A percentile compares a stretch with the other conserved stretches of the same genome.
Conservation (phyloP, 2,888 invertebrate species). For the Synergus umbraculus region DNA sequence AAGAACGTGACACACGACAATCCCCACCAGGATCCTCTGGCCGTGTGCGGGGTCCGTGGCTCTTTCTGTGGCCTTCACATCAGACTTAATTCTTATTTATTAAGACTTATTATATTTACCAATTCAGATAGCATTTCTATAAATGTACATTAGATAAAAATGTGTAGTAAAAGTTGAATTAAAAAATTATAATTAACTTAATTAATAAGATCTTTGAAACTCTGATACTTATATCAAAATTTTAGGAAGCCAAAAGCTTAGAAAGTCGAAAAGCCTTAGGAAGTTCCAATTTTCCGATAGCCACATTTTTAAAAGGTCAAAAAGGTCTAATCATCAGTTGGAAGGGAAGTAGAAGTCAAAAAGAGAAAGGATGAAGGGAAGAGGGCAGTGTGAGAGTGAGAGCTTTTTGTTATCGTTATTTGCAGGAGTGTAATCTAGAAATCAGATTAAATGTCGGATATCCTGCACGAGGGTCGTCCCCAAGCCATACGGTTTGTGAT, state of each 20-base stretch:
- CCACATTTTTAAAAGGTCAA: too few relatives aligned
- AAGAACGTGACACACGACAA: constrained; percentile 64
- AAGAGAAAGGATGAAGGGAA: constrained; percentile 43
- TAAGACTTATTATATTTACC: too few relatives aligned
- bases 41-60: constrained; percentile 58
- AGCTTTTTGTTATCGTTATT: constrained; percentile 62
- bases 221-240: too few relatives aligned
- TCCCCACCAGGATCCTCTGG: constrained; percentile 56
- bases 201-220: too few relatives aligned
- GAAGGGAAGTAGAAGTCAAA: neutral
- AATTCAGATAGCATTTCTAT: too few relatives aligned
- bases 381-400: constrained; percentile 35
- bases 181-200: too few relatives aligned
- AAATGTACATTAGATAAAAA: too few relatives aligned
- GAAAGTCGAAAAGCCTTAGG: neutral
- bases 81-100: neutral
- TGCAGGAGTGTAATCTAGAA: constrained; percentile 74
- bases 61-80: constrained; percentile 40
- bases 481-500: constrained; percentile 63
- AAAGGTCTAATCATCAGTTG: too few relatives aligned
- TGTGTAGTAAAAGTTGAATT: too few relatives aligned
- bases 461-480: constrained; percentile 73
- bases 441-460: constrained; percentile 77
- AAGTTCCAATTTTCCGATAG: too few relatives aligned
- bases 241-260: too few relatives aligned